phyloP scores from a whole-genome alignment of 2,113 vertebrate species.

The Dipodomys spectabilis region DNA sequence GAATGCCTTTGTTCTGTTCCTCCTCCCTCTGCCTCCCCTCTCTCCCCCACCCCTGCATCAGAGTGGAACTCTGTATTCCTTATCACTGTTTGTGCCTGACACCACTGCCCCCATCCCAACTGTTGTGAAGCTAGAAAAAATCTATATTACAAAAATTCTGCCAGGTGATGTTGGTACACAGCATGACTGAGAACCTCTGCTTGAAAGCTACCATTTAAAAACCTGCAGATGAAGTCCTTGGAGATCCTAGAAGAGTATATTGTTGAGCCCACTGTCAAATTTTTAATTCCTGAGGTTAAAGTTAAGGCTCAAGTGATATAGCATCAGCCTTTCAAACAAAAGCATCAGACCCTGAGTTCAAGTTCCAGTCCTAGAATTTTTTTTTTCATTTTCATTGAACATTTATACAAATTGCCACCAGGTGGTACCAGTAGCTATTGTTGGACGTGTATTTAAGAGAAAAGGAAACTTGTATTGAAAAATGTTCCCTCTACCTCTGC shows the following conservation, averaged over 20 bases:
- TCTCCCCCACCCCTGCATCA: too few species aligned
- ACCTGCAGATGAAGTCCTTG: background rate
- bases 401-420: slow-evolving; percentile 18
- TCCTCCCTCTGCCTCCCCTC: too few species aligned
- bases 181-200: background rate
- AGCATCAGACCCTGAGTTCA: too few species aligned
- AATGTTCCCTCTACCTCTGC: background rate
- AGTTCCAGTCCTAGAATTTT: too few species aligned
- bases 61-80: background rate
- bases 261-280: background rate
- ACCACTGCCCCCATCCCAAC: too few species aligned
- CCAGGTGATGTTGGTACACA: background rate
- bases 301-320: background rate
- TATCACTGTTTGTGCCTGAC: background rate
- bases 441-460: background rate
- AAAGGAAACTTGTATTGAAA: background rate
- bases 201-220: background rate
- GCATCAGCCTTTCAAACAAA: background rate
- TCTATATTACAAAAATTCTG: background rate
- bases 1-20: background rate
- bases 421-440: background rate
- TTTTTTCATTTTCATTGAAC: background rate
- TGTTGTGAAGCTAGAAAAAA: background rate
- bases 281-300: background rate
- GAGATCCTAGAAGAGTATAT: background rate